Evolutionary conservation across 2,888 invertebrate species (phyloP).

Genomic region (Sepiola atlantica): DNA sequence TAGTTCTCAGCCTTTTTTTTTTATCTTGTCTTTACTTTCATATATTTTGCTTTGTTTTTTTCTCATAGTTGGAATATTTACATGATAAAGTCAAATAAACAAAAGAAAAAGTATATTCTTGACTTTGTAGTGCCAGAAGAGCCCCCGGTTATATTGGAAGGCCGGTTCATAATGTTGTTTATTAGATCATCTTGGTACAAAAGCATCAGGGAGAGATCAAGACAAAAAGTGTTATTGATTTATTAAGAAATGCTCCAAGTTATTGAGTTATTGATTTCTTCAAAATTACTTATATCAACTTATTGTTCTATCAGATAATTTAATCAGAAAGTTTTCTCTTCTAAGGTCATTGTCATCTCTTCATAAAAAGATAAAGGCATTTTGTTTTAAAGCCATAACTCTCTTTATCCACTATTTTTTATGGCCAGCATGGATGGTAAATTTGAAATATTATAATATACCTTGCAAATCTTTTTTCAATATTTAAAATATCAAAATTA

Average conservation of each 20-base stretch:
- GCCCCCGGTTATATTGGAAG: background rate
- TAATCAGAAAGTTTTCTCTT: background rate
- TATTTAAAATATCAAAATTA: no score
- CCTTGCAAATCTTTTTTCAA: no score
- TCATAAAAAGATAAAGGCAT: background rate
- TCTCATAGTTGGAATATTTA: no score
- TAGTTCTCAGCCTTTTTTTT: no score
- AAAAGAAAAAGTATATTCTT: background rate
- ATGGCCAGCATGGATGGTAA: no score
- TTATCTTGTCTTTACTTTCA: no score
- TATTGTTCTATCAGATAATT: background rate
- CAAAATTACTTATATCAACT: background rate
- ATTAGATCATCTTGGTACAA: background rate
- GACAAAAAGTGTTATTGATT: background rate
- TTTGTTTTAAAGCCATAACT: no score
- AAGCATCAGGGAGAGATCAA: background rate
- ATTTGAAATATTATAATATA: no score
- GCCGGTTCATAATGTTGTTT: background rate
- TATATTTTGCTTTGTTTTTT: no score
- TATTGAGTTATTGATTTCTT: background rate
- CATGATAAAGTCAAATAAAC: background rate
- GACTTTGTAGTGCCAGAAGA: background rate
- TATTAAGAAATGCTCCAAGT: background rate
- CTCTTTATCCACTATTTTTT: no score
- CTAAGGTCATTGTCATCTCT: background rate